Base-by-base conservation (phyloP, 2,888 invertebrate genomes). In the Alentia gelatinosa region DNA sequence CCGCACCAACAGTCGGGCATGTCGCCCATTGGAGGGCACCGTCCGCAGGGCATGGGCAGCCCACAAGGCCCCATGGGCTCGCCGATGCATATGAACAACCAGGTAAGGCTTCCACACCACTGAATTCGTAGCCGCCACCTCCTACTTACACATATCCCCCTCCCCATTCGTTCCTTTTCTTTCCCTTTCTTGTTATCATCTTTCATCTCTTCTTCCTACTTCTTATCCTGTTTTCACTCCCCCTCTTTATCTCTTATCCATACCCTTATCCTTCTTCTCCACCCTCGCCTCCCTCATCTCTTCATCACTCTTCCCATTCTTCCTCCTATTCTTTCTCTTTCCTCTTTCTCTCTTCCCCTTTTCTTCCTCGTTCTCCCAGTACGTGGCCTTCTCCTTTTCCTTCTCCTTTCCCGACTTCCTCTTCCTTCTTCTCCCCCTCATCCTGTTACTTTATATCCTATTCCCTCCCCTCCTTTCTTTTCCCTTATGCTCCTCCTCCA, bases 71-170 rank as follows among this genome's bases (percentile, higher is more conserved):
- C 56, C 37, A 56, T 89, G 39, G 89, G 63, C 33, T 63, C 89
- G 3, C 68, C 89, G 19, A 89, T 89, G 56, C 68, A 56, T 39
- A 89, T 89, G 89, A 89, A 63, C 26, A 89, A 63, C 63, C 89
- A 89, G 89, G 89, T 89, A 50, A 35, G 89, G 33, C 23, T n/a
- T n/a, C n/a, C n/a, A n/a, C n/a, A n/a, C n/a, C n/a, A n/a, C n/a
- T n/a, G n/a, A n/a, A n/a, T n/a, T n/a, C n/a, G n/a, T n/a, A n/a
- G n/a, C n/a, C n/a, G n/a, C n/a, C n/a, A n/a, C n/a, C n/a, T n/a
- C n/a, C n/a, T n/a, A n/a, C n/a, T n/a, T n/a, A n/a, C n/a, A n/a
- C n/a, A n/a, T n/a, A n/a, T n/a, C n/a, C n/a, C n/a, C n/a, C n/a
- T n/a, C n/a, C n/a, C n/a, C n/a, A 9, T 12, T 47, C 47, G 47